phyloP scores from a whole-genome alignment of 2,888 invertebrate species.

The Neria commutata region DNA sequence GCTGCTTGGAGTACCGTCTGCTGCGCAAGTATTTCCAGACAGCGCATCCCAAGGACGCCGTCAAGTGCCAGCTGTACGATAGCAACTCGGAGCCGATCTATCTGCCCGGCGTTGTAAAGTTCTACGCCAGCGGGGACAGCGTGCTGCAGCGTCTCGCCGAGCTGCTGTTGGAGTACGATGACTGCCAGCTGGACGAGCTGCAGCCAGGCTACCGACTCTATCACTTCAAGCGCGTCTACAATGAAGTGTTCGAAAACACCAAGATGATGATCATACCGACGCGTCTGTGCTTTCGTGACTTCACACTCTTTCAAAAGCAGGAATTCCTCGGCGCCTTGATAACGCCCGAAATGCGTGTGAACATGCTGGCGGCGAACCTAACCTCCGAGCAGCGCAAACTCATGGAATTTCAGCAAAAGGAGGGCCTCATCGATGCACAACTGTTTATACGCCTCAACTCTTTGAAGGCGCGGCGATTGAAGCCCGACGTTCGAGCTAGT shows the following conservation, averaged over 20 bases:
- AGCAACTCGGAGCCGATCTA: slow-evolving; percentile 24
- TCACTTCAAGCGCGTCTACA: slow-evolving; percentile 36
- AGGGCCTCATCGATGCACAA: slow-evolving; percentile 30
- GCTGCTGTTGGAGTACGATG: slow-evolving; percentile 37
- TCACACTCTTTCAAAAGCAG: slow-evolving; percentile 44
- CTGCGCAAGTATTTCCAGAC: slow-evolving; percentile 33
- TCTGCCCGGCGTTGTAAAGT: slow-evolving; percentile 42
- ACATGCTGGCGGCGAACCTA: not conserved
- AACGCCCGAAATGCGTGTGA: slow-evolving; percentile 31
- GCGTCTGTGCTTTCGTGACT: slow-evolving; percentile 52
- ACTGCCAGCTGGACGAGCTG: slow-evolving; percentile 35
- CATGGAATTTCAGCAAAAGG: slow-evolving; percentile 4
- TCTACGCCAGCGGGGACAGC: slow-evolving; percentile 41
- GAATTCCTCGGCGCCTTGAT: slow-evolving; percentile 40
- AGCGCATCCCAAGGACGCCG: slow-evolving; percentile 21
- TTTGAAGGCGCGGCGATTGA: slow-evolving; percentile 32
- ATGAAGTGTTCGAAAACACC: slow-evolving; percentile 41
- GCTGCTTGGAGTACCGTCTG: slow-evolving; percentile 47
- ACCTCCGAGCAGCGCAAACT: not conserved
- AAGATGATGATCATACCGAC: slow-evolving; percentile 41
- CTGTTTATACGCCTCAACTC: slow-evolving; percentile 46
- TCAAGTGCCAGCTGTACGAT: slow-evolving; percentile 2
- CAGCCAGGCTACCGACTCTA: slow-evolving; percentile 37
- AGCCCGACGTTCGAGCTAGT: not conserved
- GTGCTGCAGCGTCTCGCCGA: slow-evolving; percentile 39